Evolutionary conservation across 2,888 invertebrate genomes (phyloP).

Genomic region (Cantharis rustica): DNA sequence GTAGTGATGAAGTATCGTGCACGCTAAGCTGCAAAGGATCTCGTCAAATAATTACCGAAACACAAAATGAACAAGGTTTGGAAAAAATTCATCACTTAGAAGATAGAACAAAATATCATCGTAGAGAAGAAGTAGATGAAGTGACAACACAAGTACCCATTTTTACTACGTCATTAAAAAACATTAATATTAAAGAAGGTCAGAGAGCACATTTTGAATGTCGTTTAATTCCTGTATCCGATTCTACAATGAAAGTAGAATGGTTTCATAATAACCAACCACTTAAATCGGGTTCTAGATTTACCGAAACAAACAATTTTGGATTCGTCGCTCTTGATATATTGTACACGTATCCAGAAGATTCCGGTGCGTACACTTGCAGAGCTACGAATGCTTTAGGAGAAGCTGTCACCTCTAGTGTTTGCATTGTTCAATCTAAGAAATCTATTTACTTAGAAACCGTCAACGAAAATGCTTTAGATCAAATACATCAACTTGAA

Average conservation of each 20-base stretch:
- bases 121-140: conserved; percentile 78
- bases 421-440: conserved; percentile 78
- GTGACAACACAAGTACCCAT: conserved; percentile 89
- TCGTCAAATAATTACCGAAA: conserved; percentile 80
- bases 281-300: conserved; percentile 91
- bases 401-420: conserved; percentile 90
- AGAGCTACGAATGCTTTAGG: conserved; percentile 90
- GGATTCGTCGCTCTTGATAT: conserved; percentile 97
- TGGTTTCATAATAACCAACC: conserved; percentile 94
- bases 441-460: conserved; percentile 87
- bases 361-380: conserved; percentile 94
- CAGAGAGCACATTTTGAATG: conserved; percentile 95
- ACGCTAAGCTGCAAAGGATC: conserved; percentile 74
- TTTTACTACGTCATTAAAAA: conserved; percentile 90
- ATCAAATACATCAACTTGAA: conserved; percentile 81
- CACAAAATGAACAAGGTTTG: conserved; percentile 86
- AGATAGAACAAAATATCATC: conserved; percentile 78
- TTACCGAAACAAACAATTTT: conserved; percentile 95
- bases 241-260: conserved; percentile 90
- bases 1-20: conserved; percentile 84
- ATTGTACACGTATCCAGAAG: conserved; percentile 93
- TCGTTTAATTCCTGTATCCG: conserved; percentile 91
- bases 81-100: conserved; percentile 90
- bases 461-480: conserved; percentile 84
- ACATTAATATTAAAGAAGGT: conserved; percentile 91